These are phyloP conservation scores for Nasonia longicornis DNA, from an alignment of 1,140 invertebrate genomes.

Conservation along the genomic window DNA sequence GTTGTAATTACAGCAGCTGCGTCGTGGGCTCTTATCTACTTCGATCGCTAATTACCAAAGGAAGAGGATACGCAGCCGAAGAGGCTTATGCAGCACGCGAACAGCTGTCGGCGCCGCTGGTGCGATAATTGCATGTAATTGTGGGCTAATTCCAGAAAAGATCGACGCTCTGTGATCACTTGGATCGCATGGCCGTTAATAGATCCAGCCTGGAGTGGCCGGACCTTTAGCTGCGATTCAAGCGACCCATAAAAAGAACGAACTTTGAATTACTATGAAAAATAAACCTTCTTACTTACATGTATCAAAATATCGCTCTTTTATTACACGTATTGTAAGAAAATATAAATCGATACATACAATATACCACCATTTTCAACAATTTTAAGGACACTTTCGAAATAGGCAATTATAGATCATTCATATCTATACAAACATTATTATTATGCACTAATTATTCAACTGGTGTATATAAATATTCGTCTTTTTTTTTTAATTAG, in stretches of 20 bases:
- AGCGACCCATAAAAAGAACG: too few species aligned
- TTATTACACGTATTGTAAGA: neutral
- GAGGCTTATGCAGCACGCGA: neutral
- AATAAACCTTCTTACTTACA: neutral
- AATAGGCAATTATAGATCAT: neutral
- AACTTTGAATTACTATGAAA: too few species aligned
- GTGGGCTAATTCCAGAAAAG: neutral
- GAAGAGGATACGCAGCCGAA: neutral
- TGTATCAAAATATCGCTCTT: neutral
- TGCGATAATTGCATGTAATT: neutral
- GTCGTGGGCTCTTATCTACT: neutral
- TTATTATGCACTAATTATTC: neutral
- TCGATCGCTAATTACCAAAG: slow-evolving; percentile 1
- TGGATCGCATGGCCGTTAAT: neutral
- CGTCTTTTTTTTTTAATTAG: neutral
- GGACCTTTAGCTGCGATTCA: too few species aligned
- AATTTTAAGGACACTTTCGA: neutral
- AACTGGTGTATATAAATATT: neutral
- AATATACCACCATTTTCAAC: neutral
- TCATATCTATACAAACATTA: neutral
- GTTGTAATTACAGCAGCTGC: slow-evolving; percentile 8
- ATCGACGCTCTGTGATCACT: neutral
- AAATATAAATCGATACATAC: neutral
- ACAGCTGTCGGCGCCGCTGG: neutral
- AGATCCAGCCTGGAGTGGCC: too few species aligned